Evolutionary conservation across 1,140 invertebrate species (phyloP).

Genomic region (Caenorhabditis tropicalis): DNA sequence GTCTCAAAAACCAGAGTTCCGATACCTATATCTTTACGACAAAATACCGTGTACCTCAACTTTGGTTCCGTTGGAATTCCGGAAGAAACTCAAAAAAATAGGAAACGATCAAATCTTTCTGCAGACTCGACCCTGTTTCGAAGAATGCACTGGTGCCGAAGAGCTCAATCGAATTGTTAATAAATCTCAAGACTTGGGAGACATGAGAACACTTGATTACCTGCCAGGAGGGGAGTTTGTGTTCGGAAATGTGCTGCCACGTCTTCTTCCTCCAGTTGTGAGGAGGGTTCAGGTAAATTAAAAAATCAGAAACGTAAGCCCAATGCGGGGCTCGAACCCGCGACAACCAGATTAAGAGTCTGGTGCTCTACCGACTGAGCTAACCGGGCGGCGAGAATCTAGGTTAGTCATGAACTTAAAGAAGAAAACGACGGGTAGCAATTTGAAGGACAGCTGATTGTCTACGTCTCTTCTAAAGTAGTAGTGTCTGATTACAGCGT

Average conservation of each 20-base stretch:
- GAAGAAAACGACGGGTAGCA: neutral
- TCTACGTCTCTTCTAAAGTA: too few species aligned
- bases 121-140: neutral
- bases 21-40: neutral
- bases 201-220: constrained; percentile 31
- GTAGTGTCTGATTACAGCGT: too few species aligned
- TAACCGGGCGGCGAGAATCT: neutral
- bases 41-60: constrained; percentile 34
- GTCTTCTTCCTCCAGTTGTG: constrained; percentile 39
- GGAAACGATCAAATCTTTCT: constrained; percentile 12
- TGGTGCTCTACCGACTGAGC: constrained; percentile 44
- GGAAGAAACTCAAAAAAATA: neutral
- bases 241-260: constrained; percentile 35
- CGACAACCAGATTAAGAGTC: constrained; percentile 62
- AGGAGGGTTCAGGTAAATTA: constrained; percentile 1
- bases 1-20: neutral
- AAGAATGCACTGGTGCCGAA: constrained; percentile 19
- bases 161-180: constrained; percentile 35
- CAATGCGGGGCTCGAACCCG: constrained; percentile 71
- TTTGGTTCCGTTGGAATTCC: constrained; percentile 1
- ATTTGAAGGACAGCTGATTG: neutral
- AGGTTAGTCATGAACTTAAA: neutral
- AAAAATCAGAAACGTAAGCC: constrained; percentile 55
- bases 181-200: constrained; percentile 24
- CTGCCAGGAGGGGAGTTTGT: constrained; percentile 43